A percentile compares a stretch with the other conserved stretches of the same genome.
phyloP scores from a whole-genome alignment of 1,140 invertebrate species.

The Drosophila subpulchrella region DNA sequence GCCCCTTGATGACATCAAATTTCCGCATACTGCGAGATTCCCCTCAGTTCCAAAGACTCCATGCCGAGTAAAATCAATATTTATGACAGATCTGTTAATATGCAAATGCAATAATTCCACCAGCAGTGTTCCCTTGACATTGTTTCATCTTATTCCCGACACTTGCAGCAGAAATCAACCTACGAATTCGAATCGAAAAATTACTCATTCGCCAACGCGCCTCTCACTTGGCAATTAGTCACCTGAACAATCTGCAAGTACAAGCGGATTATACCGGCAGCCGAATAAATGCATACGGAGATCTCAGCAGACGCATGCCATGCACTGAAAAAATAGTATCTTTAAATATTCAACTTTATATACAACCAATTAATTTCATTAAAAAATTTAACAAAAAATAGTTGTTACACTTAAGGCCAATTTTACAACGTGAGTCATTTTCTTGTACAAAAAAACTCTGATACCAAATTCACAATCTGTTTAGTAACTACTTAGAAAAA shows the following conservation, averaged over 20 bases:
- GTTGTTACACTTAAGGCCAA: too few species aligned
- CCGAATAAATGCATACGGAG: constrained; percentile 36
- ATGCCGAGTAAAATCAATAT: constrained; percentile 24
- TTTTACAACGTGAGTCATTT: too few species aligned
- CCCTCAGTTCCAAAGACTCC: constrained; percentile 20
- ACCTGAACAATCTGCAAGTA: constrained; percentile 51
- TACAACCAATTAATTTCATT: too few species aligned
- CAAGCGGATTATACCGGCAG: constrained; percentile 34
- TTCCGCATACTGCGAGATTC: constrained; percentile 25
- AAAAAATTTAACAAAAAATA: too few species aligned
- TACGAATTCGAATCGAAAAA: constrained; percentile 33
- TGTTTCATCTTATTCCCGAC: constrained; percentile 29
- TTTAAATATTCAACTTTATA: too few species aligned
- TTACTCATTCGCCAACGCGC: constrained; percentile 51
- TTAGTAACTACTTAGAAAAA: too few species aligned
- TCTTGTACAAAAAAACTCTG: too few species aligned
- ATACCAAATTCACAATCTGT: too few species aligned
- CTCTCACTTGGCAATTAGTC: constrained; percentile 60
- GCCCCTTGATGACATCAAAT: constrained; percentile 11
- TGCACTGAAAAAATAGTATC: constrained; percentile 1
- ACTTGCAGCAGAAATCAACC: constrained; percentile 27
- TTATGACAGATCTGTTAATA: constrained; percentile 47
- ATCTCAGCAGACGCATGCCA: constrained; percentile 28
- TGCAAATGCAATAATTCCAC: constrained; percentile 37
- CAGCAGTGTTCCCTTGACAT: constrained; percentile 38